A percentile compares a stretch with the other conserved stretches of the same genome.
Evolutionary conservation across 2,113 vertebrate genomes (phyloP).

Genomic region (Nothocercus nigrocapillus): DNA sequence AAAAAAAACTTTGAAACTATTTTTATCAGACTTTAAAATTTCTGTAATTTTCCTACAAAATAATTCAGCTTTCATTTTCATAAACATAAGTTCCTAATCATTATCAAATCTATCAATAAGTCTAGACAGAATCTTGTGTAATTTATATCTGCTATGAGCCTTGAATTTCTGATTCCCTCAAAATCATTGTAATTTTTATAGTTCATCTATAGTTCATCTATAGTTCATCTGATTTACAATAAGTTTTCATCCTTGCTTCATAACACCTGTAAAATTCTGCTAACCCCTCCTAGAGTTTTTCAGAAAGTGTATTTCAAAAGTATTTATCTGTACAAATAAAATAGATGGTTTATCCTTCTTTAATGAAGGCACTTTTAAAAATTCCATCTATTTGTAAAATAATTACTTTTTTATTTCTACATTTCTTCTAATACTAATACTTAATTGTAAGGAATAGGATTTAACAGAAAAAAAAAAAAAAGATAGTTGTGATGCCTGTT

Average conservation of each 20-base stretch:
- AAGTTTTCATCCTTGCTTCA: neutral
- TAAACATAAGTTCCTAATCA: neutral
- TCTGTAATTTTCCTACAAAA: neutral
- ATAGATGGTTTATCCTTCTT: no score
- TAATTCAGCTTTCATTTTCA: neutral
- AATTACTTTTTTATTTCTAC: no score
- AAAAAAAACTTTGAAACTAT: neutral
- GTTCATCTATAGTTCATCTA: neutral
- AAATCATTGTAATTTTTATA: neutral
- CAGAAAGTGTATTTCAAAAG: neutral
- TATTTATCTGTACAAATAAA: neutral
- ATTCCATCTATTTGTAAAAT: no score
- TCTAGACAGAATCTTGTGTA: neutral
- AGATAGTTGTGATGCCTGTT: no score
- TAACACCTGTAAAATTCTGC: neutral
- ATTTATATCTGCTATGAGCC: neutral
- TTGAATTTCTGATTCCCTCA: neutral
- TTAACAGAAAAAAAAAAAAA: no score
- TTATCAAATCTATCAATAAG: neutral
- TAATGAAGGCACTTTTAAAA: no score
- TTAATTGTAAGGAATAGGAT: no score
- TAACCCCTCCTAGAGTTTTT: neutral
- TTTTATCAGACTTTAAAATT: neutral
- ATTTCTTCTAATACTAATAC: no score
- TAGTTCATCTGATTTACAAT: no score